Base-by-base conservation (phyloP, 2,888 invertebrate genomes). In the Cyaniris semiargus region DNA sequence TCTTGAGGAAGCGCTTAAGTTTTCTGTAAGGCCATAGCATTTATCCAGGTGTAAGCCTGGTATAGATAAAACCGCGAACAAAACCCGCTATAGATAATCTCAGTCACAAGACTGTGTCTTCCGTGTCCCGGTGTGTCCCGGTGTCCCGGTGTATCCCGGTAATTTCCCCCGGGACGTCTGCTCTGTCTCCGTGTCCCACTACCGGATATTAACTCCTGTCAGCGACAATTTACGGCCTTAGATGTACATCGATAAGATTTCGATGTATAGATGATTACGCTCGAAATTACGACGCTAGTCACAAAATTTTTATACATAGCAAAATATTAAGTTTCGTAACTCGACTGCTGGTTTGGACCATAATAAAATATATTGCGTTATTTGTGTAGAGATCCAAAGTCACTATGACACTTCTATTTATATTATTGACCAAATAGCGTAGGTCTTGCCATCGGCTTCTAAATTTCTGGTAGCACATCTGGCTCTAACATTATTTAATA, bases 81-180 rank as follows among this genome's bases (percentile, higher is more conserved):
- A 53, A 53, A 53, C 53, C 53, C 5, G 15, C 18, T 18, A 53
- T 21, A 58, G 58, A 58, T 21, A 21, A 21, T 58, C 21, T 58
- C 21, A 58, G 27, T 53, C 60, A 27, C 70, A 13, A 74, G 76
- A 21, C 58, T 7, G 38, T 44, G 44, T 13, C 44, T 10, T 44
- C 53, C 44, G 48, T 23, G 31, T 53, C 23, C 34, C 44, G 38
- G 71, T 18, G 38, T 66, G 13, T 66, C 23, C 71, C 38, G 34
- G 31, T 71, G 56, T 27, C 76, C 70, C 48, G 70, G 76, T 70
- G 70, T 76, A 18, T 18, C 76, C 56, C 58, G 56, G 38, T 76
- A 72, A 76, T 76, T 76, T 76, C 76, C 76, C 76, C 38, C 71
- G 76, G 76, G 76, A 72, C 18, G 48, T 66, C n/a, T 27, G 48